Base-by-base conservation (phyloP, 2,797 vertebrate species). In the Mormyrops attenuatus region DNA sequence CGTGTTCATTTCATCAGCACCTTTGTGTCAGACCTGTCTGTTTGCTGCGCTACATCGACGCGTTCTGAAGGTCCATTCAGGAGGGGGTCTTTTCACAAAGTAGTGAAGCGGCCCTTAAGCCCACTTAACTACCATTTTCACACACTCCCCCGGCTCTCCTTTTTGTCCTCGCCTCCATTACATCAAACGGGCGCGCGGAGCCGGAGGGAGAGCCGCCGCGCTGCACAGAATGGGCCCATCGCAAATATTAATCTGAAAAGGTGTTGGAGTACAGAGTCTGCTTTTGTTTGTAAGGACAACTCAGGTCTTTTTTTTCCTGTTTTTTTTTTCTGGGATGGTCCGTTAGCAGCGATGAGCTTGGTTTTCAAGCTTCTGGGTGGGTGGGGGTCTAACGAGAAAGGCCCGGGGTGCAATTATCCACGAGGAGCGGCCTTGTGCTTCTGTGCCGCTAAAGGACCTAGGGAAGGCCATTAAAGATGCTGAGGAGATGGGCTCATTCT, bases 231-330 rank as follows among this genome's bases (percentile, higher is more conserved):
- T 98, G 97, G 97, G 97, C 96, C 97, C 98, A 99, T 99, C 97
- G 97, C 98, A 99, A 99, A 99, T 99, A 99, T 99, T 99, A 98
- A 99, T 99, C 98, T 99, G 98, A 99, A 99, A 99, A 99, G 98
- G 98, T 99, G 98, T 99, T 99, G 97, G 97, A 98, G 98, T 98
- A 97, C 97, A 98, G 97, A 98, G 97, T 99, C 97, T 98, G 98
- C 98, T 99, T 99, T 98, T 98, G 99, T 99, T 97, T 97, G 98
- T 97, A 98, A 99, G 98, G 98, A 99, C 98, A 98, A 99, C 97
- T 99, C 98, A 97, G 44, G 20, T 85, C 97, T 97, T 97, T 97
- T 98, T 97, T 97, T 97, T 97, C 97, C 41, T 8, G 2, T 44
- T 82, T 85, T 84, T 47, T 85, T 84, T n/a, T 47, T 63, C 95